Conservation (phyloP, 2,888 invertebrate species). For the Carcina quercana region DNA sequence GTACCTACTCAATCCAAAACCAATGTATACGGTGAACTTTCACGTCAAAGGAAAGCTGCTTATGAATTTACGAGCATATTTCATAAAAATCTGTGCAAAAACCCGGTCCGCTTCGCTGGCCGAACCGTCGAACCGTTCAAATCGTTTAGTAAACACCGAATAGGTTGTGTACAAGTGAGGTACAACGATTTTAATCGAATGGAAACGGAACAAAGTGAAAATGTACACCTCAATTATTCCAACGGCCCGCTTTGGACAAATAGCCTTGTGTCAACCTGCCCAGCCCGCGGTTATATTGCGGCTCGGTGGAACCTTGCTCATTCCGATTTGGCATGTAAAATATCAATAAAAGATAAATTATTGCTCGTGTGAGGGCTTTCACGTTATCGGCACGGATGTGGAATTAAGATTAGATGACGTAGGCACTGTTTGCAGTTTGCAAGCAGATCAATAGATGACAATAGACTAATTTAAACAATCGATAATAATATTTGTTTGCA, state of each 20-base stretch:
- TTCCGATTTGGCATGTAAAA: slow-evolving; percentile 25
- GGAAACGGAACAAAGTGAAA: slow-evolving; percentile 74
- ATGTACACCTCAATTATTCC: slow-evolving; percentile 74
- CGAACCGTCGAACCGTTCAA: slow-evolving; percentile 65
- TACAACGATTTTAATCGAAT: slow-evolving; percentile 73
- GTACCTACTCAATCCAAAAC: too few relatives aligned
- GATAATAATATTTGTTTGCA: too few relatives aligned
- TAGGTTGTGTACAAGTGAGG: slow-evolving; percentile 67
- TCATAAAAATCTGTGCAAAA: slow-evolving; percentile 38
- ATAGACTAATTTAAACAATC: too few relatives aligned
- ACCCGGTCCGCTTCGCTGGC: slow-evolving; percentile 42
- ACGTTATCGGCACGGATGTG: too few relatives aligned
- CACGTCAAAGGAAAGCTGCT: too few relatives aligned
- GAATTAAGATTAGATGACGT: too few relatives aligned
- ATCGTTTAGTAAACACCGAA: slow-evolving; percentile 73
- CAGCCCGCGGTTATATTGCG: slow-evolving; percentile 33
- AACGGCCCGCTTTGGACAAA: slow-evolving; percentile 61
- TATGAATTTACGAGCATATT: too few relatives aligned
- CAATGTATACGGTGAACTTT: too few relatives aligned
- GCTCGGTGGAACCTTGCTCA: slow-evolving; percentile 9
- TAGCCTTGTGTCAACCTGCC: slow-evolving; percentile 56
- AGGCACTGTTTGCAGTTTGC: too few relatives aligned
- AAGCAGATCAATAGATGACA: too few relatives aligned
- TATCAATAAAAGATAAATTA: too few relatives aligned
- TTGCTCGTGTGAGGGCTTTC: too few relatives aligned